Evolutionary conservation across 2,888 invertebrate species (phyloP).

Genomic region (Galeruca laticollis): DNA sequence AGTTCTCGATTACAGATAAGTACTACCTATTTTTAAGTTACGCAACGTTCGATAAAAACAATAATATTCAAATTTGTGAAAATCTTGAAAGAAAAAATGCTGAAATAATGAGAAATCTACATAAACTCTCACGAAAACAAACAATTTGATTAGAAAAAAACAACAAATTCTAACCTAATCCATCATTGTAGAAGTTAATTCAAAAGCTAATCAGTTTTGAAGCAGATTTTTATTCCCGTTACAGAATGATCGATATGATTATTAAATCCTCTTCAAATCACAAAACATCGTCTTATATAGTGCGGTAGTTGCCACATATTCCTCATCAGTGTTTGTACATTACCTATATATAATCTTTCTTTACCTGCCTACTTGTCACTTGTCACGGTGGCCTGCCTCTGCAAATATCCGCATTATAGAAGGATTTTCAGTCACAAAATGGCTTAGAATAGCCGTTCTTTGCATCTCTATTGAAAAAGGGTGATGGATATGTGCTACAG

Average conservation of each 20-base stretch:
- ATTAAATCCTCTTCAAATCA: constrained; percentile 39
- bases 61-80: no score
- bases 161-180: background rate
- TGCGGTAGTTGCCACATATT: constrained; percentile 9
- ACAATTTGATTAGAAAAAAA: background rate
- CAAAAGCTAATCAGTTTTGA: background rate
- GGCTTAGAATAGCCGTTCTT: constrained; percentile 62
- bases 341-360: constrained; percentile 34
- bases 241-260: constrained; percentile 45
- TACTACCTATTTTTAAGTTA: no score
- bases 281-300: constrained; percentile 38
- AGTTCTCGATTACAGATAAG: no score
- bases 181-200: background rate
- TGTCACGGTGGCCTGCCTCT: constrained; percentile 62
- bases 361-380: constrained; percentile 61
- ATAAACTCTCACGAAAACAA: no score
- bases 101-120: no score
- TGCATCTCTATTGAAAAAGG: constrained; percentile 52
- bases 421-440: constrained; percentile 61
- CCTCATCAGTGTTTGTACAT: constrained; percentile 26
- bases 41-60: no score
- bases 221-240: constrained; percentile 5
- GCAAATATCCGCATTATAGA: constrained; percentile 64
- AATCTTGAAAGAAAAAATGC: no score
- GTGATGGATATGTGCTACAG: constrained; percentile 28